These are phyloP conservation scores for Pedicia rivosa DNA, from an alignment of 2,888 invertebrate species.

Conservation along the genomic window DNA sequence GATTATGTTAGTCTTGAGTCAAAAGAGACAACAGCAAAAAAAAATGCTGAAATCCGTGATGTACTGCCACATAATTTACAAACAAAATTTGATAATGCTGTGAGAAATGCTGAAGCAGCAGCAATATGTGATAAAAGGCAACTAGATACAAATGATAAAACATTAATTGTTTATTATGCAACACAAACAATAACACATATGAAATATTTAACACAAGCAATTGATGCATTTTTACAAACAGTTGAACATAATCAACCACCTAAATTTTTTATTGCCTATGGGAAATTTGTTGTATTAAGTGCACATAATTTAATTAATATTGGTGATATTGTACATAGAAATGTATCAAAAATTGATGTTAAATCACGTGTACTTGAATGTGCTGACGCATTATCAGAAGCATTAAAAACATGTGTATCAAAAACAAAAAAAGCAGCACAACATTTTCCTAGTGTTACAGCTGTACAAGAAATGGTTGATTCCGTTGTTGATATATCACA, in stretches of 20 bases:
- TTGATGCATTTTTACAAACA: slow-evolving; percentile 81
- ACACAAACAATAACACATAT: slow-evolving; percentile 75
- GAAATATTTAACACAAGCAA: slow-evolving; percentile 69
- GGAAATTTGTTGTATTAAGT: slow-evolving; percentile 86
- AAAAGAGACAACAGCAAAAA: slow-evolving; percentile 49
- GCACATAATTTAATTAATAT: slow-evolving; percentile 89
- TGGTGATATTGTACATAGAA: slow-evolving; percentile 83
- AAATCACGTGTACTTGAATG: slow-evolving; percentile 56
- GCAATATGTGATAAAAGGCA: slow-evolving; percentile 34
- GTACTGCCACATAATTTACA: slow-evolving; percentile 51
- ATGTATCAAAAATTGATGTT: slow-evolving; percentile 57
- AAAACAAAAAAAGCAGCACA: slow-evolving; percentile 84
- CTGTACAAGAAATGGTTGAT: slow-evolving; percentile 89
- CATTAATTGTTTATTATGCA: slow-evolving; percentile 74
- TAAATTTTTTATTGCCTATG: slow-evolving; percentile 81
- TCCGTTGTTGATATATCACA: slow-evolving; percentile 74
- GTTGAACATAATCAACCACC: slow-evolving; percentile 90
- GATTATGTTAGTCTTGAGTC: slow-evolving; percentile 81
- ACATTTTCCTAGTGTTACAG: slow-evolving; percentile 79
- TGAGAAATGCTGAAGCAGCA: slow-evolving; percentile 53
- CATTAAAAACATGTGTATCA: slow-evolving; percentile 63
- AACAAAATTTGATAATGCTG: slow-evolving; percentile 57
- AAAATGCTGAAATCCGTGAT: slow-evolving; percentile 57
- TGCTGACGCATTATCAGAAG: slow-evolving; percentile 67
- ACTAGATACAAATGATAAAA: slow-evolving; percentile 62